phyloP scores from a whole-genome alignment of 2,888 invertebrate genomes.

The Periphyllus acericola region DNA sequence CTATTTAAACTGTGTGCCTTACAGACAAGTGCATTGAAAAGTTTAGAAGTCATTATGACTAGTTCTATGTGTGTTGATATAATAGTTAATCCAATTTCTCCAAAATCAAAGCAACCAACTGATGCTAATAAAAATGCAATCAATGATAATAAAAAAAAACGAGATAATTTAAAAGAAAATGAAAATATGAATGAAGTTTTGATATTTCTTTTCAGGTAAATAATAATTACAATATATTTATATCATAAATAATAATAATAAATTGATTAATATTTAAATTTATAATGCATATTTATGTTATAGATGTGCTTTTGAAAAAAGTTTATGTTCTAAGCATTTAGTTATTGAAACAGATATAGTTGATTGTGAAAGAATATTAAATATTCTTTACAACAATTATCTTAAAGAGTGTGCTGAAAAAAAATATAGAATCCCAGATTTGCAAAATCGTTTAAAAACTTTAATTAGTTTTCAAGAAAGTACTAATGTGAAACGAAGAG shows the following conservation, averaged over 20 bases:
- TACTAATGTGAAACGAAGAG: slow-evolving; percentile 56
- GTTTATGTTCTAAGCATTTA: slow-evolving; percentile 69
- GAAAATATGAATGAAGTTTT: slow-evolving; percentile 33
- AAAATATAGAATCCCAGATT: slow-evolving; percentile 57
- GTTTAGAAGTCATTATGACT: slow-evolving; percentile 53
- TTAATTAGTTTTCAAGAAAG: slow-evolving; percentile 59
- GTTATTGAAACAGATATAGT: slow-evolving; percentile 68
- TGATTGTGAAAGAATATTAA: slow-evolving; percentile 70
- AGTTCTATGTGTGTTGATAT: slow-evolving; percentile 50
- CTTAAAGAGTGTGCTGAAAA: slow-evolving; percentile 62
- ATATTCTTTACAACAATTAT: slow-evolving; percentile 68
- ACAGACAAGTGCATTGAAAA: slow-evolving; percentile 52
- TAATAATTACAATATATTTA: not conserved
- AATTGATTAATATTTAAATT: not conserved
- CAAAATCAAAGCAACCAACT: slow-evolving; percentile 17
- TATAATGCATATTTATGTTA: slow-evolving; percentile 39
- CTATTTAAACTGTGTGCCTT: slow-evolving; percentile 41
- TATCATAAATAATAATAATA: not conserved
- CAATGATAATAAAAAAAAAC: slow-evolving; percentile 36
- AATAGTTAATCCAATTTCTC: slow-evolving; percentile 36
- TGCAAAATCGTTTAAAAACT: slow-evolving; percentile 59
- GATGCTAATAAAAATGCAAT: slow-evolving; percentile 60
- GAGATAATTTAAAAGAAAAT: slow-evolving; percentile 27
- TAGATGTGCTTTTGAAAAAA: slow-evolving; percentile 68
- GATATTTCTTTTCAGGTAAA: slow-evolving; percentile 52